Conservation (phyloP, 2,113 vertebrate species). For the Saguinus midas region DNA sequence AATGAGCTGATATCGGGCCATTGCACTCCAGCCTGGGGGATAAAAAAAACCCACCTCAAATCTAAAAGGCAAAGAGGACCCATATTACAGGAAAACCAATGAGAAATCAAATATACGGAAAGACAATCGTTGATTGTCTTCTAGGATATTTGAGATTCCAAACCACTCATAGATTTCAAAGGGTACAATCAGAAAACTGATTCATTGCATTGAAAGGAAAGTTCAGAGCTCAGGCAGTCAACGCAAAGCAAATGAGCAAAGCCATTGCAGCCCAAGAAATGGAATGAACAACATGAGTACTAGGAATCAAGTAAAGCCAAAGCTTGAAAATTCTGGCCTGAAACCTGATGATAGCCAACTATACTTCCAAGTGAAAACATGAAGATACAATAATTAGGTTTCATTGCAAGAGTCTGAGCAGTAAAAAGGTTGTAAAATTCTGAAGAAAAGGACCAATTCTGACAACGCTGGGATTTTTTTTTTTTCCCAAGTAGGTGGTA, state of each 20-base stretch:
- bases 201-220: background rate
- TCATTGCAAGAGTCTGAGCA: background rate
- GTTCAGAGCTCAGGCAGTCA: background rate
- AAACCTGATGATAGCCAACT: background rate
- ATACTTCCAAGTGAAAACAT: background rate
- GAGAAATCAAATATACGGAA: background rate
- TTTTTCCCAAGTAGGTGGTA: too few species aligned
- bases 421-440: background rate
- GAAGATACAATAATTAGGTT: background rate
- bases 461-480: background rate
- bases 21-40: background rate
- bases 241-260: background rate
- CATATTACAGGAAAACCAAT: background rate
- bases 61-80: background rate
- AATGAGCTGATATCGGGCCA: too few species aligned
- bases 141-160: background rate
- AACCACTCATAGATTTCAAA: background rate
- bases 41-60: background rate
- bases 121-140: background rate
- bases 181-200: background rate
- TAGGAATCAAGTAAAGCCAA: background rate
- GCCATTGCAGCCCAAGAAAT: background rate
- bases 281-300: background rate
- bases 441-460: background rate
- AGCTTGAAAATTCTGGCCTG: background rate